phyloP scores from a whole-genome alignment of 2,888 invertebrate species.

The Dicycla oo region DNA sequence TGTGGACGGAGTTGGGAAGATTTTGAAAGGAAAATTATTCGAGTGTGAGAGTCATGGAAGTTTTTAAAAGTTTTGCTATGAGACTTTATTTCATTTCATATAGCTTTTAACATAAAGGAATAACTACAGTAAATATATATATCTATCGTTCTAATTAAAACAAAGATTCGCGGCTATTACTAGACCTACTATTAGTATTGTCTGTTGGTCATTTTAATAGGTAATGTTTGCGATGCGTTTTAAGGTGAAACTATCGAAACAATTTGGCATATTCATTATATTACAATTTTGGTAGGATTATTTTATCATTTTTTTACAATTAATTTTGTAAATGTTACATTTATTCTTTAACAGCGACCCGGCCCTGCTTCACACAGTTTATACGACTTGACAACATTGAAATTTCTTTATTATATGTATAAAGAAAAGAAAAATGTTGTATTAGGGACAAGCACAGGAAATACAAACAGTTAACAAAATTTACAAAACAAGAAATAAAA shows the following conservation, averaged over 20 bases:
- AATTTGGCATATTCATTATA: neutral
- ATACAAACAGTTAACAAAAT: too few relatives aligned
- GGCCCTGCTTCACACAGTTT: too few relatives aligned
- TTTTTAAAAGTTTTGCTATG: slow-evolving; percentile 26
- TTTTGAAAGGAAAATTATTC: slow-evolving; percentile 52
- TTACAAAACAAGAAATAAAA: too few relatives aligned
- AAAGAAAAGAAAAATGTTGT: too few relatives aligned
- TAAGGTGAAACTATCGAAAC: neutral
- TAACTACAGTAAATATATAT: neutral
- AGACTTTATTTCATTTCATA: neutral
- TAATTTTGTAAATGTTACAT: neutral
- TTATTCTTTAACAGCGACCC: neutral
- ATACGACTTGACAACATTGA: too few relatives aligned
- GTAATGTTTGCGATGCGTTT: neutral
- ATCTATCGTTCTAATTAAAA: too few relatives aligned
- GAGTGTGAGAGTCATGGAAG: slow-evolving; percentile 19
- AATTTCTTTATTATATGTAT: too few relatives aligned
- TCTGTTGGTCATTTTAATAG: neutral
- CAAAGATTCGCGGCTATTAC: too few relatives aligned
- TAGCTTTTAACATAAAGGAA: neutral
- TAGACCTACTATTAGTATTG: too few relatives aligned
- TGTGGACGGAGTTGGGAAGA: slow-evolving; percentile 30
- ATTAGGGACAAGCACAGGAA: too few relatives aligned
- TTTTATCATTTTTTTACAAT: neutral
- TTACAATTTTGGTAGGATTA: neutral